These are phyloP conservation scores for Eumaeus atala DNA, from an alignment of 1,140 invertebrate species.

Conservation along the genomic window DNA sequence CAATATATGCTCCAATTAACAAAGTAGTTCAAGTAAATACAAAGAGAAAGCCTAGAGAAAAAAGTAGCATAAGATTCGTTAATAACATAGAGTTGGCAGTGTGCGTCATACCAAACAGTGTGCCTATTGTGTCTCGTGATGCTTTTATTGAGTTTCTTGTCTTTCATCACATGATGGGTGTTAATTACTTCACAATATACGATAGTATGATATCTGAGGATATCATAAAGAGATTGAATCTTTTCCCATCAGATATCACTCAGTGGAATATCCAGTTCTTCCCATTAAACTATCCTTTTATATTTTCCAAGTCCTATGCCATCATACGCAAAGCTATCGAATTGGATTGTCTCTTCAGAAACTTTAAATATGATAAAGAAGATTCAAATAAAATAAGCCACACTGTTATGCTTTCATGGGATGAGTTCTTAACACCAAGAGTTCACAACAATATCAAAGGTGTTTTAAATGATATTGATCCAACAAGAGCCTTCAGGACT, in stretches of 20 bases:
- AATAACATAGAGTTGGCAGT: conserved; percentile 70
- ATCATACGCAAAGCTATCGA: conserved; percentile 74
- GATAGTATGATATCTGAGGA: conserved; percentile 74
- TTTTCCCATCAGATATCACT: conserved; percentile 70
- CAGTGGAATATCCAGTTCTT: conserved; percentile 73
- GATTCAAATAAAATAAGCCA: conserved; percentile 70
- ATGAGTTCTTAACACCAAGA: conserved; percentile 79
- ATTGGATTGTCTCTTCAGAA: conserved; percentile 78
- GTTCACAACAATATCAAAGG: conserved; percentile 70
- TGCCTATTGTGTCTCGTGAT: conserved; percentile 67
- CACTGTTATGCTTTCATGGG: conserved; percentile 75
- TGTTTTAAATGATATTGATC: conserved; percentile 58
- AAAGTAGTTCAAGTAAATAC: conserved; percentile 64
- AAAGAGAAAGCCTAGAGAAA: conserved; percentile 43
- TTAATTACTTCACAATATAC: conserved; percentile 75
- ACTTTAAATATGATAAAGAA: conserved; percentile 65
- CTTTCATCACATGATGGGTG: conserved; percentile 75
- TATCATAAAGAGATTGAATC: conserved; percentile 68
- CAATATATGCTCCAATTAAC: conserved; percentile 69
- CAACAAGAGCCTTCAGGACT: conserved; percentile 47
- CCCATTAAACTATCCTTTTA: conserved; percentile 73
- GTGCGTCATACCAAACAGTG: conserved; percentile 72
- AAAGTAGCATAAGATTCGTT: conserved; percentile 60
- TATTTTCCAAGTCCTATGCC: conserved; percentile 62
- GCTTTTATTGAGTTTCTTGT: conserved; percentile 75